Conservation (phyloP, 2,797 vertebrate genomes). For the Rhynchonycteris naso region DNA sequence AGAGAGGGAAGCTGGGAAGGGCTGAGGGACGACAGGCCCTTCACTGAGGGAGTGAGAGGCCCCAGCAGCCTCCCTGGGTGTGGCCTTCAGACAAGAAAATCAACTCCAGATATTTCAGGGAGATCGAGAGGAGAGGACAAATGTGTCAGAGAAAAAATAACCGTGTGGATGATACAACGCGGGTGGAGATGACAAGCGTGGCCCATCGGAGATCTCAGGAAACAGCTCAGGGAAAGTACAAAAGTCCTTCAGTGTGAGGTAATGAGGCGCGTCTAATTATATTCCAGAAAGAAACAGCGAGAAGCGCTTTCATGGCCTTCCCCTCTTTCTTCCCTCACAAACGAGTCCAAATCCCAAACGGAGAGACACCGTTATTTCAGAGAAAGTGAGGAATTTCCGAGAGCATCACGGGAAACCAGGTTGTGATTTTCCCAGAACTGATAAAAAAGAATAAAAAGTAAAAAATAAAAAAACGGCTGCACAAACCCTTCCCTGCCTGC, state of each 20-base stretch:
- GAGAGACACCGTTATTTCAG: conserved; percentile 87
- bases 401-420: conserved; percentile 93
- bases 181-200: conserved; percentile 72
- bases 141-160: conserved; percentile 72
- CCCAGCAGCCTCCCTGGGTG: conserved; percentile 40
- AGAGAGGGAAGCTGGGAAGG: conserved; percentile 30
- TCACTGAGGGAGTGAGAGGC: conserved; percentile 12
- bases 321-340: conserved; percentile 73
- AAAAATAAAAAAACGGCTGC: conserved; percentile 85
- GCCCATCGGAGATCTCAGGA: conserved; percentile 80
- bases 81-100: conserved; percentile 74
- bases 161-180: conserved; percentile 71
- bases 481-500: conserved; percentile 77
- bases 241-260: conserved; percentile 87
- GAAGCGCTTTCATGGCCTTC: conserved; percentile 79
- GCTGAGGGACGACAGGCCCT: conserved; percentile 3
- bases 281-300: conserved; percentile 87
- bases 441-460: conserved; percentile 81
- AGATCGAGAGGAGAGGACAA: conserved; percentile 67
- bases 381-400: conserved; percentile 92
- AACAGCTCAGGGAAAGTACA: conserved; percentile 84
- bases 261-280: conserved; percentile 89
- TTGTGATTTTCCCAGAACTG: conserved; percentile 96
- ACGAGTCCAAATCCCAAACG: conserved; percentile 75
- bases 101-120: conserved; percentile 73